Conservation (phyloP, 2,888 invertebrate genomes). For the Agrypnus murinus region DNA sequence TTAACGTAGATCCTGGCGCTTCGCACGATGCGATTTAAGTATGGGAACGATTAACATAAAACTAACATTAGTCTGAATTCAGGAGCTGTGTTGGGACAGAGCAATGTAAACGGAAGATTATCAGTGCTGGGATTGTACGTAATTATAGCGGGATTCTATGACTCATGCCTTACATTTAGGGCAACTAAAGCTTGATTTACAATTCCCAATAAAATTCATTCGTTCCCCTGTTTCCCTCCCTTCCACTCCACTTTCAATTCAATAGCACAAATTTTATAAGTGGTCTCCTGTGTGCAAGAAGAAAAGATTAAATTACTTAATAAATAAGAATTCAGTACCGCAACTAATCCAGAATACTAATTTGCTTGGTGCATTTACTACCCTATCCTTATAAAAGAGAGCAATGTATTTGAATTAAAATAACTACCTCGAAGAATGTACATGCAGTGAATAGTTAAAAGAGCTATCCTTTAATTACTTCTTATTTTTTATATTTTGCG, state of each 20-base stretch:
- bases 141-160: slow-evolving; percentile 60
- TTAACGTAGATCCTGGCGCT: slow-evolving; percentile 62
- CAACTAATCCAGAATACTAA: slow-evolving; percentile 48
- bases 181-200: slow-evolving; percentile 57
- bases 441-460: slow-evolving; percentile 26
- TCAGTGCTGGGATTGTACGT: slow-evolving; percentile 62
- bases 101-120: slow-evolving; percentile 63
- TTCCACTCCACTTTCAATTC: slow-evolving; percentile 45
- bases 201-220: slow-evolving; percentile 56
- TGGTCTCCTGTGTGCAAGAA: slow-evolving; percentile 43
- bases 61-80: slow-evolving; percentile 65
- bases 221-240: slow-evolving; percentile 27
- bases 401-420: slow-evolving; percentile 20
- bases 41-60: slow-evolving; percentile 65
- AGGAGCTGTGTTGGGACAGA: slow-evolving; percentile 53
- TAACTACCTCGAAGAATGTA: slow-evolving; percentile 20
- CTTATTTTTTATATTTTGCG: neutral
- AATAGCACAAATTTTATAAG: slow-evolving; percentile 52
- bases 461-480: slow-evolving; percentile 11
- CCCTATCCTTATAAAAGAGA: slow-evolving; percentile 17
- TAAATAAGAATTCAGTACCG: slow-evolving; percentile 44
- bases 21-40: slow-evolving; percentile 60
- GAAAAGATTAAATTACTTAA: slow-evolving; percentile 51
- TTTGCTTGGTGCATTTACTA: slow-evolving; percentile 34
- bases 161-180: slow-evolving; percentile 58